Evolutionary conservation across 2,797 vertebrate species (phyloP), one percentile per base, ranked within the genome.

Genomic region (Sebastes vulpes): DNA sequence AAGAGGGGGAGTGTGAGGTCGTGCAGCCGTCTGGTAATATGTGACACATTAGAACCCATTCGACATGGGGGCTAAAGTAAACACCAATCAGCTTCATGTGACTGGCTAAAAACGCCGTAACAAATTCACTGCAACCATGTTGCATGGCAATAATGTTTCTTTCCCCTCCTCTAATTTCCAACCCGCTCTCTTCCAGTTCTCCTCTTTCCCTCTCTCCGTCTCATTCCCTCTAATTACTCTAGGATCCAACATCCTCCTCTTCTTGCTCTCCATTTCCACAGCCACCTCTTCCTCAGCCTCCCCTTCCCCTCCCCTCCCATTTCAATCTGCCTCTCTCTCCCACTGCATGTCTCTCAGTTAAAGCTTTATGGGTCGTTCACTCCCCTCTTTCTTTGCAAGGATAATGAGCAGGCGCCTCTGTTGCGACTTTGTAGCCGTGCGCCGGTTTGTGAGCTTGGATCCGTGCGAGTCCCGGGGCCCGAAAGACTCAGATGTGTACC

Each of bases 341-440:
- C 48, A 2, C 86, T 80, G 83, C 78, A 85, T 86, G 84, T 91
- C 74, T 93, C 90, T 83, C 86, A 75, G 87, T 92, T 89, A 84
- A 86, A 91, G 89, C 92, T 93, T 93, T 93, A 92, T 92, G 93
- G 89, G 90, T 92, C 71, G 89, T 91, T 92, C 89, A 76, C 90
- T 89, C 83, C 81, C 81, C 81, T 82, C 85, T 82, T 79, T 89
- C 86, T 82, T 75, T 83, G 89, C 87, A 78, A 82, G 85, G 89
- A 92, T 94, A 95, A 96, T 91, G 93, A 95, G 91, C 90, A 84
- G 85, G 64, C 89, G 88, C 67, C 87, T 86, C 88, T 73, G 72
- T 85, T 85, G 83, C n/a, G 85, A 90, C 93, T 95, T 95, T 93
- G 91, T 93, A 92, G 94, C 92, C 77, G 80, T 48, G 87, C 56